phyloP scores from a whole-genome alignment of 1,140 invertebrate species.

The Nylanderia fulva region DNA sequence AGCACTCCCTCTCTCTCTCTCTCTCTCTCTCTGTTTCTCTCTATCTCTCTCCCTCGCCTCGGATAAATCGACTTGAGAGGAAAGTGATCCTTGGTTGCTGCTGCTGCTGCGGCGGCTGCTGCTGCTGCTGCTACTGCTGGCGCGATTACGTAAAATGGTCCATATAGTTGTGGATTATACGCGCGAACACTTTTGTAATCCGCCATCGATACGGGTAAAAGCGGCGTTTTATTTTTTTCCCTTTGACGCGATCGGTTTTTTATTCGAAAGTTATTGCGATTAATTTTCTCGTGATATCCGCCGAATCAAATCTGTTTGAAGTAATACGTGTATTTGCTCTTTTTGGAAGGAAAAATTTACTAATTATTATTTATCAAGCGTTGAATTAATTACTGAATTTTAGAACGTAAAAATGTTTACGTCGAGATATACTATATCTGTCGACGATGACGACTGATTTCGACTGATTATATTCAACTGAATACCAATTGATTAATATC shows the following conservation, averaged over 20 bases:
- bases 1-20: neutral
- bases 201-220: constrained; percentile 25
- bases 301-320: constrained; percentile 14
- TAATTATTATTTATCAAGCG: constrained; percentile 2
- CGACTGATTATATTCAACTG: neutral
- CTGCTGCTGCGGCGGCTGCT: neutral
- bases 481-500: neutral
- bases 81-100: constrained; percentile 60
- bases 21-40: constrained; percentile 1
- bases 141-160: constrained; percentile 50
- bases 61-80: constrained; percentile 45
- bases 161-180: constrained; percentile 45
- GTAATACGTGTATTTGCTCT: neutral
- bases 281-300: neutral
- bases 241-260: constrained; percentile 21
- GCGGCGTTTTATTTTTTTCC: constrained; percentile 33
- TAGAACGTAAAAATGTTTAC: neutral
- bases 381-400: constrained; percentile 27
- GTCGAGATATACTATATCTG: neutral
- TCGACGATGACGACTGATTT: neutral
- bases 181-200: constrained; percentile 47
- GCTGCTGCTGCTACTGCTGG: neutral
- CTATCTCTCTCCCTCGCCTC: neutral
- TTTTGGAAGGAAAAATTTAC: neutral
- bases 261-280: neutral